Base-by-base conservation (phyloP, 1,140 invertebrate genomes). In the Pogonomyrmex barbatus region DNA sequence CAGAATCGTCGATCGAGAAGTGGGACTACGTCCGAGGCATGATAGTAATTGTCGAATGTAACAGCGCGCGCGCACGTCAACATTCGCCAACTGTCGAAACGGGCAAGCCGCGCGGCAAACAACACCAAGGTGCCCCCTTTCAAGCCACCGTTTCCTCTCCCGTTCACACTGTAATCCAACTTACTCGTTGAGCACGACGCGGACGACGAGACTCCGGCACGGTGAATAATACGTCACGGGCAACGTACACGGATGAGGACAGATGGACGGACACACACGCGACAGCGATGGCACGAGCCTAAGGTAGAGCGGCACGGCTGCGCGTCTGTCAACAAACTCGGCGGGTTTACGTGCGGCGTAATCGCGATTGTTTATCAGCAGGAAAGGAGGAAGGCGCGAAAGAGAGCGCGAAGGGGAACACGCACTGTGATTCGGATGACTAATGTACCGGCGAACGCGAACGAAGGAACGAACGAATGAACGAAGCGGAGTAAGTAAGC, bases 21-120 rank as follows among this genome's bases (percentile, higher is more conserved):
- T 30, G 30, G 30, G 42, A 62, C 88, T 90, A 90, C 89, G 89
- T 90, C 88, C 89, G 89, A 90, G 45, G 42, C 89, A 90, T 90
- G 30, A 56, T 88, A 24, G 9, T 1, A 4, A 50, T 50, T 33
- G 58, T 36, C 42, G 75, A 47, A 9, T 9, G n/a, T 47, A 12
- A 8, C 17, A 39, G 56, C 30, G 73, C 73, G 73, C 42, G 56
- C 30, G 73, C 73, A 54, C 42, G 58, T 14, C 5, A 76, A 78
- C 45, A 65, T 54, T 81, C 47, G 63, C n/a, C 77, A 70, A 24
- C 77, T 78, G 42, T 54, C 42, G 30, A 52, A 68, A 54, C 62
- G 1, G 45, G 30, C 3, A 24, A 39, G 9, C 42, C 10, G n/a
- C 24, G 6, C 24, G 45, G 8, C 8, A 58, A 75, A 54, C 36